Evolutionary conservation across 2,888 invertebrate genomes (phyloP).

Genomic region (Heliconius cydno): DNA sequence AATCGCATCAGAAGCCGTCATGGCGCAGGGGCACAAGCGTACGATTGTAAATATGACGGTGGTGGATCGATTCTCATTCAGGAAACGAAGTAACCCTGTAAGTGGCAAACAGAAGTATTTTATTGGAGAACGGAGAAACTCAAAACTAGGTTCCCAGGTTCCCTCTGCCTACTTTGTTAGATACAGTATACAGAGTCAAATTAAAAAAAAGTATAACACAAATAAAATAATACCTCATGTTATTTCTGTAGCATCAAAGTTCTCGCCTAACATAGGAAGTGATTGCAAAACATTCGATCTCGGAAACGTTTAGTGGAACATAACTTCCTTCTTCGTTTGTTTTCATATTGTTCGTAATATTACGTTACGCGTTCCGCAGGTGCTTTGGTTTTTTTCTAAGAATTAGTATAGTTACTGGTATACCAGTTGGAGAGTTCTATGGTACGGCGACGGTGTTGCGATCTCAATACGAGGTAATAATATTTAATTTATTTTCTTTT

Average conservation of each 20-base stretch:
- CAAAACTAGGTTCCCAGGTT: neutral
- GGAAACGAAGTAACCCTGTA: no score
- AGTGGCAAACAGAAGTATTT: no score
- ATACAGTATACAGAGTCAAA: neutral
- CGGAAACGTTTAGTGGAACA: constrained; percentile 51
- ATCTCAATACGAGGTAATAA: no score
- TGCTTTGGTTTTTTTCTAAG: constrained; percentile 24
- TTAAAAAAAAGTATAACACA: no score
- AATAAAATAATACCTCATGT: neutral
- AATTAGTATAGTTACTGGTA: neutral
- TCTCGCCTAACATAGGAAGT: constrained; percentile 48
- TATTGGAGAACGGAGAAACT: neutral
- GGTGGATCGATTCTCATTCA: no score
- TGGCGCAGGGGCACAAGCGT: no score
- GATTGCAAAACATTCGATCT: constrained; percentile 51
- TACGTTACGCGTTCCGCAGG: constrained; percentile 33
- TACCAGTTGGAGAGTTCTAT: no score
- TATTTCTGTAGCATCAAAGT: constrained; percentile 42
- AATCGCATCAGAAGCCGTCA: no score
- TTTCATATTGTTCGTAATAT: constrained; percentile 42
- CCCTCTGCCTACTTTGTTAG: neutral
- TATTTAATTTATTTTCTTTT: no score
- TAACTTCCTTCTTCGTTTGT: constrained; percentile 52
- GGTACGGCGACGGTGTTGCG: no score
- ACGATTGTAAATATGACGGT: no score